Evolutionary conservation across 2,888 invertebrate genomes (phyloP), one percentile per base, ranked within the genome.

Genomic region (Caenorhabditis sp.): DNA sequence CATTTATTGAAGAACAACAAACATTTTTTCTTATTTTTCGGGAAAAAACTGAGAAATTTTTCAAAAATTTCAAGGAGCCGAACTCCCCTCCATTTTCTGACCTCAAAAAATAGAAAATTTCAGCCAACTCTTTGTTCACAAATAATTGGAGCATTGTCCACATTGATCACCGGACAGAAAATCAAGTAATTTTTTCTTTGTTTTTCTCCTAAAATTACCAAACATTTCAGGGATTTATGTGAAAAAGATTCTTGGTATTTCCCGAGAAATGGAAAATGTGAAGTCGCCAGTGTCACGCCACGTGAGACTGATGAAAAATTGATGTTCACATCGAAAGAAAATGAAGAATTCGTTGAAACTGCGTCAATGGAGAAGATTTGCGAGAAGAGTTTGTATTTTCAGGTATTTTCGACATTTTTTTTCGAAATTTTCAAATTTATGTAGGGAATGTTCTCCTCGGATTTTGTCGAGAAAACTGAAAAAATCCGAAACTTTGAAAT

Each of bases 371-470:
- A 60, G 14, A 72, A 65, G 5, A 62, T 81, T 12, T 81, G 82
- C 55, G 66, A 76, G 8, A 76, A 69, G 23, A 81, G 78, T 62
- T 74, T 69, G 43, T 84, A 83, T 71, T 84, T 83, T 59, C 62
- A 76, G 66, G 83, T 77, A 53, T n/a, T n/a, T 31, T 61, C 19
- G 4, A n/a, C n/a, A n/a, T 31, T 31, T 31, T 31, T 31, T 31
- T 4, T 31, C 10, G 31, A 31, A 51, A n/a, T 49, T 17, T 58
- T 26, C 24, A 24, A 19, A 8, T 54, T 23, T 54, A 83, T 68
- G 51, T 54, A 84, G 81, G 84, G 83, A 23, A 81, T 85, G 83
- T 83, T 83, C 62, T 72, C 77, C 1, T 68, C 77, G 43, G 76
- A 83, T 58, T 77, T 85, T 43, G 65, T 76, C 10, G 84, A 85